Evolutionary conservation across 2,113 vertebrate species (phyloP), one percentile per base, ranked within the genome.

Genomic region (Falcunculus frontatus): DNA sequence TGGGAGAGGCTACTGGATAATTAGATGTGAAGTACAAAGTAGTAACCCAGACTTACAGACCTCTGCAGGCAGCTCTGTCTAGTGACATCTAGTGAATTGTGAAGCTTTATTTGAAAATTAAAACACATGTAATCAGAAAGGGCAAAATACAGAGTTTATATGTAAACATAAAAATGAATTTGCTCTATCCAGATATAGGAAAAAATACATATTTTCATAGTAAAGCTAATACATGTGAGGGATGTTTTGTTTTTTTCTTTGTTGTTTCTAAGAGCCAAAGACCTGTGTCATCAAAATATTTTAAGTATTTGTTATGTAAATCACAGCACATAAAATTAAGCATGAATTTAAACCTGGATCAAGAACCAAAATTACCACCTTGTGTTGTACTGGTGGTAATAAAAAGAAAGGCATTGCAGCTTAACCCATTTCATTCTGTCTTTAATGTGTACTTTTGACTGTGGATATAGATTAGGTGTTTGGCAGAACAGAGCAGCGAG

Each of bases 141-240:
- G 13, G 3, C 25, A 84, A 33, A 90, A n/a, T 18, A 29, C 2
- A 33, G 23, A 52, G 41, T 37, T 90, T 73, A 23, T 72, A 47
- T 52, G 26, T 57, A 83, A 63, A 16, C 17, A 73, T 39, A 3
- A 7, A 73, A 90, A 73, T 65, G 0, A 39, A 44, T 88, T 86
- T 86, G 2, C 14, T 84, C 25, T 42, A 59, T 63, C 7, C 23
- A 55, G 21, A 18, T 29, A 32, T 0, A 42, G 37, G 57, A 46
- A 73, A 90, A 53, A 60, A 13, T 12, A 39, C 1, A 1, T 18
- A 20, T 76, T 88, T 89, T 93, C 57, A 18, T 22, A 50, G 17
- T 56, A 62, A 65, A 79, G 7, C 13, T 85, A 37, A 83, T 41
- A 73, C 0, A 2, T 0, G 0, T 26, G 8, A 16, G 15, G 23